Evolutionary conservation across 2,888 invertebrate genomes (phyloP).

Genomic region (Pediacus dermestoides): DNA sequence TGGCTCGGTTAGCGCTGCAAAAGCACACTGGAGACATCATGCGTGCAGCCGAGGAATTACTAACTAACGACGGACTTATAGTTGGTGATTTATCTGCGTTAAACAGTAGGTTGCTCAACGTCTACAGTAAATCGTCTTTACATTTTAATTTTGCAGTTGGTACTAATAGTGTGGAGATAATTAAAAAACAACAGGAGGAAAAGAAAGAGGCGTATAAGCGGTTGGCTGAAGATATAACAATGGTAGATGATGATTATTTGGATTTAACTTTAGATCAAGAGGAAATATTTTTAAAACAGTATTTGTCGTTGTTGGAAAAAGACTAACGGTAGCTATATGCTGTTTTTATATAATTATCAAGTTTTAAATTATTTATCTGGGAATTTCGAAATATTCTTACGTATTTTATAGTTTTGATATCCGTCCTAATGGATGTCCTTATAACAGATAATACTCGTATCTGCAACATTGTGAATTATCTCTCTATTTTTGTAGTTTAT

Average conservation of each 20-base stretch:
- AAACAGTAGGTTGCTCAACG: conserved; percentile 24
- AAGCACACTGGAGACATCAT: conserved; percentile 55
- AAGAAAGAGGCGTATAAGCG: conserved; percentile 59
- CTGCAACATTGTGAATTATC: too few relatives aligned
- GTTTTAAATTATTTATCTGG: too few relatives aligned
- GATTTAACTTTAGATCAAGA: conserved; percentile 69
- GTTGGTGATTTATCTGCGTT: conserved; percentile 34
- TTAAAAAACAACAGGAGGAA: conserved; percentile 38
- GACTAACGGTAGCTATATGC: too few relatives aligned
- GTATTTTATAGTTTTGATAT: too few relatives aligned
- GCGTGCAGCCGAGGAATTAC: conserved; percentile 58
- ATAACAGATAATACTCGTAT: too few relatives aligned
- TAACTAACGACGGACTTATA: conserved; percentile 48
- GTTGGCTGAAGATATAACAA: conserved; percentile 56
- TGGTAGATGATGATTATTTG: conserved; percentile 68
- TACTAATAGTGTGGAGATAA: conserved; percentile 29
- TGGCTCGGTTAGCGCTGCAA: conserved; percentile 56
- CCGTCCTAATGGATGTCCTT: too few relatives aligned
- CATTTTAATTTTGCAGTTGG: conserved; percentile 26
- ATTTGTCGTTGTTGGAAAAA: conserved; percentile 57
- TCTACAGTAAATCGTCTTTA: conserved; percentile 1
- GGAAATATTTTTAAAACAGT: conserved; percentile 63
- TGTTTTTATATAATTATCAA: too few relatives aligned
- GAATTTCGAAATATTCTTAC: too few relatives aligned
- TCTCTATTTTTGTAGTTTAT: too few relatives aligned